These are phyloP conservation scores for Tangachromis dhanisi DNA, from an alignment of 2,113 vertebrate genomes.

Conservation along the genomic window DNA sequence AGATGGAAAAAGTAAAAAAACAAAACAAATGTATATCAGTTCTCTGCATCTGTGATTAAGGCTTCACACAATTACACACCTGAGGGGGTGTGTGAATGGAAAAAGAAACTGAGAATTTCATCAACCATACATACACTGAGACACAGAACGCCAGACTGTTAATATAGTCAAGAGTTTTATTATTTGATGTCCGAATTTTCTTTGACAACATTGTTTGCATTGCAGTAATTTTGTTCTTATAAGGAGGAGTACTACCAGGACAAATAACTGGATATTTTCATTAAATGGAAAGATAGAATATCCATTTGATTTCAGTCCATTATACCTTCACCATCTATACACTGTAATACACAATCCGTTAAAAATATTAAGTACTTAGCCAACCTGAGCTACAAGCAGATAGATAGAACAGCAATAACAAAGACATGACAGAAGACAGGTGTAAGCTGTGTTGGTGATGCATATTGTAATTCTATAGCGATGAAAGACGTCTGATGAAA, in stretches of 20 bases:
- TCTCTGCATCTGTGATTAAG: not conserved
- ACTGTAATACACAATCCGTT: slow-evolving; percentile 82
- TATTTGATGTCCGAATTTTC: slow-evolving; percentile 63
- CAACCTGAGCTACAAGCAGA: slow-evolving; percentile 72
- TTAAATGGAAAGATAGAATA: slow-evolving; percentile 49
- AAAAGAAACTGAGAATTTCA: not conserved
- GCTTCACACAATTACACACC: not conserved
- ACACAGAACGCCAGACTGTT: not conserved
- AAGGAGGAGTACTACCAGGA: slow-evolving; percentile 57
- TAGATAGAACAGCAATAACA: slow-evolving; percentile 44
- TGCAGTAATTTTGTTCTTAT: slow-evolving; percentile 53
- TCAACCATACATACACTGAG: not conserved
- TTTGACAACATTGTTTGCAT: slow-evolving; percentile 64
- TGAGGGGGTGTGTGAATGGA: not conserved
- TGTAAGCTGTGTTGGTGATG: slow-evolving; percentile 41
- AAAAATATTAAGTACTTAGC: slow-evolving; percentile 87
- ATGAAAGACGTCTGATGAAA: slow-evolving; percentile 41
- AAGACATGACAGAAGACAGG: slow-evolving; percentile 43
- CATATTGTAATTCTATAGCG: slow-evolving; percentile 27
- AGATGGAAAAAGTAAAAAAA: not conserved
- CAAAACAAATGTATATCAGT: not conserved
- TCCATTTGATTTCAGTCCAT: slow-evolving; percentile 35
- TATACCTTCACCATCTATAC: slow-evolving; percentile 53
- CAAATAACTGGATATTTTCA: slow-evolving; percentile 49
- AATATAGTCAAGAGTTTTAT: slow-evolving; percentile 71